Evolutionary conservation across 2,797 vertebrate genomes (phyloP).

Genomic region (Anniella stebbinsi): DNA sequence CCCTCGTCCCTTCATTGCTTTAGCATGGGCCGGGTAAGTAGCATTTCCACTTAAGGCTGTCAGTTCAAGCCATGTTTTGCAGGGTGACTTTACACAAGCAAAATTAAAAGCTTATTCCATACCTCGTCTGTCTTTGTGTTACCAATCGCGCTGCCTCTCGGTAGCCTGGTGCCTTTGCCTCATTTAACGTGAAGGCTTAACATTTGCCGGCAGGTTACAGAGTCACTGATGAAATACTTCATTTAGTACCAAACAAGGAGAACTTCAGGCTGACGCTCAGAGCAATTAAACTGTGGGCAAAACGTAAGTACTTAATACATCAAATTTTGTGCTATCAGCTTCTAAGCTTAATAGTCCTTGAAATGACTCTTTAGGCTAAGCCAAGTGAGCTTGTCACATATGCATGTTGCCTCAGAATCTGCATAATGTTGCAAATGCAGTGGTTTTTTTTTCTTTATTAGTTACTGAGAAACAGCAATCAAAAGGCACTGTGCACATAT

Average conservation of each 20-base stretch:
- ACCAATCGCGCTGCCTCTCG: not conserved
- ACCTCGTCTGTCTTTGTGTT: not conserved
- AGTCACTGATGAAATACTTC: slow-evolving; percentile 97
- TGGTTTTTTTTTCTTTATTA: no score
- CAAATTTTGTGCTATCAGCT: slow-evolving; percentile 24
- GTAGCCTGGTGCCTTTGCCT: not conserved
- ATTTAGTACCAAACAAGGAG: slow-evolving; percentile 96
- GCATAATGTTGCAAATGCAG: not conserved
- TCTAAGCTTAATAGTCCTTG: slow-evolving; percentile 37
- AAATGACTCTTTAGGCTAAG: slow-evolving; percentile 35
- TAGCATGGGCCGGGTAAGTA: not conserved
- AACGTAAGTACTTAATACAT: slow-evolving; percentile 86
- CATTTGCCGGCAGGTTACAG: slow-evolving; percentile 86
- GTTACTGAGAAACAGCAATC: not conserved
- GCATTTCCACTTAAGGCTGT: not conserved
- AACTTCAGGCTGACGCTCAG: slow-evolving; percentile 94
- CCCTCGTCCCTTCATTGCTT: no score
- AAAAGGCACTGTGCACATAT: not conserved
- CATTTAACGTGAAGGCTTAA: slow-evolving; percentile 13
- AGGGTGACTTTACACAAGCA: not conserved
- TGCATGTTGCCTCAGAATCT: slow-evolving; percentile 10
- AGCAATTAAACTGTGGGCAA: slow-evolving; percentile 98
- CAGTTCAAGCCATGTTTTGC: not conserved
- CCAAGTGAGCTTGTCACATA: slow-evolving; percentile 7
- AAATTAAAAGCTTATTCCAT: not conserved